Conservation (phyloP, 2,888 invertebrate genomes). For the Limenitis camilla region DNA sequence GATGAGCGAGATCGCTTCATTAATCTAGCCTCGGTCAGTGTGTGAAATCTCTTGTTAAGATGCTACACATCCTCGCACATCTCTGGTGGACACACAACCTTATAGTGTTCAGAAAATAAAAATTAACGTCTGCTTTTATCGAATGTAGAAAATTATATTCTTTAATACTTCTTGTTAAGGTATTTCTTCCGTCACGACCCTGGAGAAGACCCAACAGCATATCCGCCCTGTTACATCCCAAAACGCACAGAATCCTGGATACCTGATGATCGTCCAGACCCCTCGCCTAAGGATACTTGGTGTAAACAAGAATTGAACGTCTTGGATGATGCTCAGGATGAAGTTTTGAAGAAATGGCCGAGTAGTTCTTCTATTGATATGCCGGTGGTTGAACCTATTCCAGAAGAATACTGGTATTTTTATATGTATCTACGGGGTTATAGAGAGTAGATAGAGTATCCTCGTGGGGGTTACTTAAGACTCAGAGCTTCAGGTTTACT, state of each 20-base stretch:
- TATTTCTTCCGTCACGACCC: conserved; percentile 65
- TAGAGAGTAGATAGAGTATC: too few relatives aligned
- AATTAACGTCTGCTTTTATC: too few relatives aligned
- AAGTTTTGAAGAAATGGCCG: conserved; percentile 32
- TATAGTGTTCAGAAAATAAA: too few relatives aligned
- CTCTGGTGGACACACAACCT: too few relatives aligned
- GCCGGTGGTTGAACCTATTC: conserved; percentile 48
- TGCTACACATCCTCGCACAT: too few relatives aligned
- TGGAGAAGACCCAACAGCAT: conserved; percentile 56
- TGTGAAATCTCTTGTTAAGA: too few relatives aligned
- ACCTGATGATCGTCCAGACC: conserved; percentile 49
- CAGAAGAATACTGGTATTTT: conserved; percentile 48
- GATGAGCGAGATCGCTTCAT: too few relatives aligned
- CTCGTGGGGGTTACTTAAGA: too few relatives aligned
- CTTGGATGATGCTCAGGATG: conserved; percentile 39
- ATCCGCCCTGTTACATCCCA: conserved; percentile 56
- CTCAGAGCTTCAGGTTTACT: too few relatives aligned
- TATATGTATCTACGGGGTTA: not conserved
- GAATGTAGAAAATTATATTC: not conserved
- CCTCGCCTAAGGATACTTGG: conserved; percentile 59
- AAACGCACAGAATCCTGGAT: conserved; percentile 56
- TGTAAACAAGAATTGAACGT: conserved; percentile 42
- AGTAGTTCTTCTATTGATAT: conserved; percentile 44
- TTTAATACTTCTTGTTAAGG: conserved; percentile 31
- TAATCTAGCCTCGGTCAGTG: too few relatives aligned